Conservation (phyloP, 2,797 vertebrate genomes). For the Chelmon rostratus region DNA sequence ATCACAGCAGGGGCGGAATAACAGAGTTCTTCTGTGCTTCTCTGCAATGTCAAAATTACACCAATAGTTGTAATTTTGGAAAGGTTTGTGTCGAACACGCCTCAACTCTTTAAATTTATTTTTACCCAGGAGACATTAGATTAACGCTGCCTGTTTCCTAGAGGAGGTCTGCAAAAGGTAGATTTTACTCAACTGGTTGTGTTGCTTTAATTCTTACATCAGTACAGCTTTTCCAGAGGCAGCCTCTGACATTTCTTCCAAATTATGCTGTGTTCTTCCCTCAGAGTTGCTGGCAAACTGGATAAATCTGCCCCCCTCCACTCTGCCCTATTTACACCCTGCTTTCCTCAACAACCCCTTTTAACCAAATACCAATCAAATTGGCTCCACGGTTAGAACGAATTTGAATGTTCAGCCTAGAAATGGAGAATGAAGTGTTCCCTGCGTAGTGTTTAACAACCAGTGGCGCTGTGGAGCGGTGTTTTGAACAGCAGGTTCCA, state of each 20-base stretch:
- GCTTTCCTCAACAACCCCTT: slow-evolving; percentile 39
- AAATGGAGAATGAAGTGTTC: slow-evolving; percentile 4
- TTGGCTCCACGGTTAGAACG: slow-evolving; percentile 26
- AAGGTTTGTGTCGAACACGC: slow-evolving; percentile 37
- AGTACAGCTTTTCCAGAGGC: slow-evolving; percentile 65
- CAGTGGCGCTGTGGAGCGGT: background rate
- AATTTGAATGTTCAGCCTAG: background rate
- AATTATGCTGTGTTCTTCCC: slow-evolving; percentile 57
- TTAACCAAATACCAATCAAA: slow-evolving; percentile 44
- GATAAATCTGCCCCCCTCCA: slow-evolving; percentile 58
- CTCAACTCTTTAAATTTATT: slow-evolving; percentile 55
- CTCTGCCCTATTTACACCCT: slow-evolving; percentile 63
- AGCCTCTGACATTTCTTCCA: slow-evolving; percentile 67
- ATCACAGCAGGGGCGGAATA: slow-evolving; percentile 50
- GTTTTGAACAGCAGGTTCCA: background rate
- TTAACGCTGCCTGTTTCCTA: slow-evolving; percentile 59
- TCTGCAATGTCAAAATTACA: slow-evolving; percentile 47
- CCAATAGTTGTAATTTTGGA: slow-evolving; percentile 41
- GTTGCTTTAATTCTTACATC: slow-evolving; percentile 53
- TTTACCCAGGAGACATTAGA: slow-evolving; percentile 41
- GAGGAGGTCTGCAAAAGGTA: slow-evolving; percentile 55
- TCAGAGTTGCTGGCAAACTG: slow-evolving; percentile 58
- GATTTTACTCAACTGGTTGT: slow-evolving; percentile 39
- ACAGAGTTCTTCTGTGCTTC: slow-evolving; percentile 14
- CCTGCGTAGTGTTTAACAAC: slow-evolving; percentile 9